A percentile compares a stretch with the other conserved stretches of the same genome.
Evolutionary conservation across 2,888 invertebrate species (phyloP).

Genomic region (Leptopilina drosophilae): DNA sequence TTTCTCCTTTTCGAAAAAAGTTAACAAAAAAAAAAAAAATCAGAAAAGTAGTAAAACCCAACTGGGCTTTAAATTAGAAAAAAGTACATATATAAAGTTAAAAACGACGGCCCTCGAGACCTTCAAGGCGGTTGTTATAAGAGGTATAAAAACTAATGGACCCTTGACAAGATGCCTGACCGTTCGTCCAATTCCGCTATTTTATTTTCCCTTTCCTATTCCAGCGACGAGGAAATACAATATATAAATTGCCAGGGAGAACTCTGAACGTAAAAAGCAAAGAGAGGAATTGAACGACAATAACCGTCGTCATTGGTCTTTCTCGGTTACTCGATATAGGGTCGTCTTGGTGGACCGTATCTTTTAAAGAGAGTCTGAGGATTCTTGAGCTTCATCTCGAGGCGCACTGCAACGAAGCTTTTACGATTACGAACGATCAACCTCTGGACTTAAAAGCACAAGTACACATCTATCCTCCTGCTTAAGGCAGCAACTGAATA

Average conservation of each 20-base stretch:
- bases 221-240: neutral
- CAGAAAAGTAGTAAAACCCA: neutral
- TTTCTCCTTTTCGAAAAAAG: too few species aligned
- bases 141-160: slow-evolving; percentile 14
- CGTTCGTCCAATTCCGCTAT: neutral
- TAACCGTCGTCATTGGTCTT: slow-evolving; percentile 13
- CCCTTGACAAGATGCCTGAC: neutral
- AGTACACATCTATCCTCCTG: slow-evolving; percentile 6
- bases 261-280: slow-evolving; percentile 23
- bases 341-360: neutral
- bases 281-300: slow-evolving; percentile 13
- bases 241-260: slow-evolving; percentile 2
- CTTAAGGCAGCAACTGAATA: neutral
- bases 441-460: slow-evolving; percentile 6
- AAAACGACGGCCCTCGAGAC: too few species aligned
- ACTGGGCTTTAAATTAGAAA: neutral
- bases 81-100: neutral
- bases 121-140: slow-evolving; percentile 13
- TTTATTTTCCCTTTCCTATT: slow-evolving; percentile 16
- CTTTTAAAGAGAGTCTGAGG: slow-evolving; percentile 15
- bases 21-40: too few species aligned
- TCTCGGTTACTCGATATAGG: slow-evolving; percentile 14
- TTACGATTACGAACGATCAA: slow-evolving; percentile 33
- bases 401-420: slow-evolving; percentile 14
- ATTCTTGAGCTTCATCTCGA: slow-evolving; percentile 32